phyloP scores from a whole-genome alignment of 1,140 invertebrate genomes.

The Anadara kagoshimensis region DNA sequence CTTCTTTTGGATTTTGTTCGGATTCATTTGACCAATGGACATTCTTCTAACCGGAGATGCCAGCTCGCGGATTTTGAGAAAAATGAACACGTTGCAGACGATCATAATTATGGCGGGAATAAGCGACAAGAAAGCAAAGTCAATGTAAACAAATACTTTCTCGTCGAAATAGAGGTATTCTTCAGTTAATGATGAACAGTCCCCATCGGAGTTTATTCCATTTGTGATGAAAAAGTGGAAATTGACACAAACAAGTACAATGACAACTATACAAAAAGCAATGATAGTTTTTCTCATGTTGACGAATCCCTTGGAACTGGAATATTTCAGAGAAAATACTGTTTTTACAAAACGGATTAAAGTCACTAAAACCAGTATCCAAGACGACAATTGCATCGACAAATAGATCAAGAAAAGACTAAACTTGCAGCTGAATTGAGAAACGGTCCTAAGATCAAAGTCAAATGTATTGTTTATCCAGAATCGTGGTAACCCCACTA shows the following conservation, averaged over 20 bases:
- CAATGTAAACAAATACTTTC: conserved; percentile 37
- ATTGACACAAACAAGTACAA: conserved; percentile 22
- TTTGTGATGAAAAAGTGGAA: conserved; percentile 40
- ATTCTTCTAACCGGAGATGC: conserved; percentile 14
- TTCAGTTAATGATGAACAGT: conserved; percentile 13
- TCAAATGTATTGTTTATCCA: conserved; percentile 12
- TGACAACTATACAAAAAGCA: background rate
- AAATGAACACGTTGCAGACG: conserved; percentile 26
- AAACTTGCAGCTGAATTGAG: conserved; percentile 35
- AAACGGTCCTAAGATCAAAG: conserved; percentile 33
- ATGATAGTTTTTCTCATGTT: conserved; percentile 22
- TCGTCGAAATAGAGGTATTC: conserved; percentile 31
- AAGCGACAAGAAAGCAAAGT: conserved; percentile 31
- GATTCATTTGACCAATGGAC: background rate
- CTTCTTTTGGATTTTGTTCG: background rate
- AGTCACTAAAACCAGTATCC: conserved; percentile 44
- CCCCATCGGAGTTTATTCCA: conserved; percentile 7
- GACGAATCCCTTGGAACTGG: conserved; percentile 13
- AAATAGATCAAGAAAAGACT: conserved; percentile 44
- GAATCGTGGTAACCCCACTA: conserved; percentile 24
- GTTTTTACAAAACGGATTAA: conserved; percentile 42
- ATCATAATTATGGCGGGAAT: conserved; percentile 34
- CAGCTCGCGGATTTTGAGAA: background rate
- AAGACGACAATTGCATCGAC: conserved; percentile 41
- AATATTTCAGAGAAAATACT: conserved; percentile 16